Evolutionary conservation across 1,140 invertebrate genomes (phyloP).

Genomic region (Centruroides vittatus): DNA sequence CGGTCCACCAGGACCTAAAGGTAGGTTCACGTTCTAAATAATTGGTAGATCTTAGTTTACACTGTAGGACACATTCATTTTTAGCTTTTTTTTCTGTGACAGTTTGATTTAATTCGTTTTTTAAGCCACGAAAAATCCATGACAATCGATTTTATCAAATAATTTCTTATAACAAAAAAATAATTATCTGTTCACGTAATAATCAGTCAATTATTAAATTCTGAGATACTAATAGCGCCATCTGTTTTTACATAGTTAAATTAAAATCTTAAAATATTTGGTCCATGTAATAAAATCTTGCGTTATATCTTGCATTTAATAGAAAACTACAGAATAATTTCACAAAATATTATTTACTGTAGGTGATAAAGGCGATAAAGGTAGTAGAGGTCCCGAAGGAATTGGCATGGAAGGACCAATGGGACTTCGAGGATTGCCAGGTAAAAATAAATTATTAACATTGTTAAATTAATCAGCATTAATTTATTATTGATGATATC

Average conservation of each 20-base stretch:
- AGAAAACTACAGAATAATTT: neutral
- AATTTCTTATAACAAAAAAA: too few species aligned
- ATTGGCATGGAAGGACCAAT: slow-evolving; percentile 48
- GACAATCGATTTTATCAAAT: neutral
- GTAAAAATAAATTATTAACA: neutral
- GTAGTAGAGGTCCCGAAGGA: slow-evolving; percentile 50
- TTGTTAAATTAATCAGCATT: neutral
- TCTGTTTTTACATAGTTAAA: neutral
- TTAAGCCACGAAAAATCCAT: neutral
- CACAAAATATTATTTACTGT: neutral
- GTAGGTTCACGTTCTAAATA: neutral
- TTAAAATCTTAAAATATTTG: neutral
- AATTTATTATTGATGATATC: neutral
- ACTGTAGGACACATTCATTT: neutral
- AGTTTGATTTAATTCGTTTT: neutral
- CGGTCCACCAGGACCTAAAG: slow-evolving; percentile 37
- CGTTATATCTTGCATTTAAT: neutral
- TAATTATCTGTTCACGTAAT: too few species aligned
- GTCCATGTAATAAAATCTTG: neutral
- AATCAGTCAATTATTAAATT: too few species aligned
- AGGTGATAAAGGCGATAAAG: slow-evolving; percentile 49
- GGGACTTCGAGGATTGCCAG: slow-evolving; percentile 41
- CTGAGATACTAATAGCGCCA: neutral
- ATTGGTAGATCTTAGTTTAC: neutral
- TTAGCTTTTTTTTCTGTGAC: too few species aligned